A percentile compares a stretch with the other conserved stretches of the same genome.
Conservation (phyloP, 2,797 vertebrate species). For the Platalea minor region DNA sequence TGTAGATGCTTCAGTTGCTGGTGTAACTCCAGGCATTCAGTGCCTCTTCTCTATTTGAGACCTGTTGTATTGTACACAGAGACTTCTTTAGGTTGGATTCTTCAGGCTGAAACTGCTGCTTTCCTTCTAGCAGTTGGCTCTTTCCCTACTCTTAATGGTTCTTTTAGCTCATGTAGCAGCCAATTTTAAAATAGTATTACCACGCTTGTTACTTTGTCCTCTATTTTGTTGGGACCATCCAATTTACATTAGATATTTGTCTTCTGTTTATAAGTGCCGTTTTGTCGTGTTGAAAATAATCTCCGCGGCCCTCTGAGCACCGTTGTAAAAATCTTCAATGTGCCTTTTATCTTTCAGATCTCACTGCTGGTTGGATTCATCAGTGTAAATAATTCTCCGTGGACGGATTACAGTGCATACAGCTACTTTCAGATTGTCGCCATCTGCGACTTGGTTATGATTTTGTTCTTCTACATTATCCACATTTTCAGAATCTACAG, state of each 20-base stretch:
- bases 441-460: constrained; percentile 86
- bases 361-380: constrained; percentile 86
- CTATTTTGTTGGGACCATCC: not conserved
- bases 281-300: not conserved
- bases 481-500: constrained; percentile 85
- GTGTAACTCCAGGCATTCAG: not conserved
- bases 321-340: not conserved
- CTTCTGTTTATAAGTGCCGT: not conserved
- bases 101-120: not conserved
- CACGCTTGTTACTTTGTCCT: not conserved
- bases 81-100: not conserved
- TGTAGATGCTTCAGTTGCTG: not conserved
- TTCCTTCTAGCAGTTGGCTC: not conserved
- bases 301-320: not conserved
- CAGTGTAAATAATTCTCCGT: constrained; percentile 75
- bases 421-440: constrained; percentile 89
- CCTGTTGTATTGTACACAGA: not conserved
- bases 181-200: not conserved
- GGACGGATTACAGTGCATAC: constrained; percentile 77
- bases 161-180: not conserved
- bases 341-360: constrained; percentile 72
- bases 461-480: constrained; percentile 87
- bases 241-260: not conserved
- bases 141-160: not conserved
- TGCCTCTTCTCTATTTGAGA: not conserved